Percentiles rank a stretch among this genome's conserved stretches.
Evolutionary conservation across 2,888 invertebrate species (phyloP).

Genomic region (Phania funesta): DNA sequence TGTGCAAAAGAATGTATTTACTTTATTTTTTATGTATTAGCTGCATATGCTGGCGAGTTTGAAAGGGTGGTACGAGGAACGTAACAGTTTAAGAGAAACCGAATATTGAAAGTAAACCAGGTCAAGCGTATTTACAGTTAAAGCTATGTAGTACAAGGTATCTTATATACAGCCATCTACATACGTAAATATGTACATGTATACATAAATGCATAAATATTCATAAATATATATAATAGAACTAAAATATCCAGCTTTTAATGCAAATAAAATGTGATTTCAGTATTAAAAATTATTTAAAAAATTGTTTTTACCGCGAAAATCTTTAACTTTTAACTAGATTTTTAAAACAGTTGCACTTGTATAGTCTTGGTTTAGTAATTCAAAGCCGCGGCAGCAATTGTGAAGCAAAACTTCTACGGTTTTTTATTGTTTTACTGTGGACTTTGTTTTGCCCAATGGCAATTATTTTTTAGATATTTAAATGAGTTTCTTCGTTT

Average conservation of each 20-base stretch:
- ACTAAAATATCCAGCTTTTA: too few relatives aligned
- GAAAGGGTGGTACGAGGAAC: background rate
- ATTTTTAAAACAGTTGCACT: slow-evolving; percentile 34
- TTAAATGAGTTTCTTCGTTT: slow-evolving; percentile 9
- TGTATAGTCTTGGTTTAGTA: background rate
- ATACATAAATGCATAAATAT: slow-evolving; percentile 4
- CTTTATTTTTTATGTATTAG: background rate
- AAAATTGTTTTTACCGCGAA: background rate
- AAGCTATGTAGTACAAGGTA: slow-evolving; percentile 60
- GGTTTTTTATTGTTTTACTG: background rate
- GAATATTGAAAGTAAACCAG: slow-evolving; percentile 68
- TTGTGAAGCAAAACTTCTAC: background rate
- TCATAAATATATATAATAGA: too few relatives aligned
- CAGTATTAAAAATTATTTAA: background rate
- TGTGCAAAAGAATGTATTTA: slow-evolving; percentile 37
- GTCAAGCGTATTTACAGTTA: slow-evolving; percentile 68
- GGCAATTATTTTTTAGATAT: slow-evolving; percentile 42
- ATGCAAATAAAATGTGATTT: too few relatives aligned
- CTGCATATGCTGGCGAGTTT: background rate
- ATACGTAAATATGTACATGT: background rate
- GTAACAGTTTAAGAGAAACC: slow-evolving; percentile 8
- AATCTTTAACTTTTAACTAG: slow-evolving; percentile 1
- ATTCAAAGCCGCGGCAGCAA: slow-evolving; percentile 51
- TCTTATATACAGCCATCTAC: slow-evolving; percentile 5
- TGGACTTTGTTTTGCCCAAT: slow-evolving; percentile 26